Percentiles rank a stretch among this genome's conserved stretches.
These are phyloP conservation scores for Paramisgurnus dabryanus DNA, from an alignment of 2,113 vertebrate genomes.

Conservation along the genomic window DNA sequence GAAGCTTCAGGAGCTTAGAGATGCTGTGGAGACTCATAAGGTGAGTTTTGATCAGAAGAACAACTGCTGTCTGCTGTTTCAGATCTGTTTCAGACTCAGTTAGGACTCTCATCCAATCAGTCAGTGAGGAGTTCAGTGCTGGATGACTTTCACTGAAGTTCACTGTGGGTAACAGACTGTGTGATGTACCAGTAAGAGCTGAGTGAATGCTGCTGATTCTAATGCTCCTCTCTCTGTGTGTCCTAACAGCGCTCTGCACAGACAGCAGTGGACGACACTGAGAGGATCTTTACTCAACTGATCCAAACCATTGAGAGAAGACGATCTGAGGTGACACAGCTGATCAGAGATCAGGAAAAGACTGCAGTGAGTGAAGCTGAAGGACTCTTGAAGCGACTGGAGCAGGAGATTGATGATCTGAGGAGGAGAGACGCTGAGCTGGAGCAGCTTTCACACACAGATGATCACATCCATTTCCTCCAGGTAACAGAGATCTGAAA, in stretches of 20 bases:
- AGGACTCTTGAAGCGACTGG: conserved; percentile 7
- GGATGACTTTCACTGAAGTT: background rate
- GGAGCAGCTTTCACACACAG: conserved; percentile 37
- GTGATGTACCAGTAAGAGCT: conserved; percentile 4
- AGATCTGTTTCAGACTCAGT: no score
- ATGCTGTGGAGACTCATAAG: no score
- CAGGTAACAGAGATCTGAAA: background rate
- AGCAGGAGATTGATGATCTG: conserved; percentile 52
- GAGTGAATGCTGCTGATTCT: no score
- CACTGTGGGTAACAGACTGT: background rate
- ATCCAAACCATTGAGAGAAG: conserved; percentile 40
- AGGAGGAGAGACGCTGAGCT: conserved; percentile 49
- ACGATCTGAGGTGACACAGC: conserved; percentile 27
- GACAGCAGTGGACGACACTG: conserved; percentile 41
- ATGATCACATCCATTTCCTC: background rate
- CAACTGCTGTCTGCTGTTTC: no score
- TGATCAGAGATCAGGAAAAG: conserved; percentile 31
- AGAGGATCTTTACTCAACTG: conserved; percentile 42
- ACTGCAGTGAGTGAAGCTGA: background rate
- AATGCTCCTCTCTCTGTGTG: conserved; percentile 6
- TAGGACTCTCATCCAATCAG: no score
- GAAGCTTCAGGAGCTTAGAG: no score
- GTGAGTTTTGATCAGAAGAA: no score
- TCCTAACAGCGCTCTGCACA: conserved; percentile 13
- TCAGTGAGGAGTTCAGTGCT: background rate